Evolutionary conservation across 2,888 invertebrate genomes (phyloP).

Genomic region (Stenodera caucasica): DNA sequence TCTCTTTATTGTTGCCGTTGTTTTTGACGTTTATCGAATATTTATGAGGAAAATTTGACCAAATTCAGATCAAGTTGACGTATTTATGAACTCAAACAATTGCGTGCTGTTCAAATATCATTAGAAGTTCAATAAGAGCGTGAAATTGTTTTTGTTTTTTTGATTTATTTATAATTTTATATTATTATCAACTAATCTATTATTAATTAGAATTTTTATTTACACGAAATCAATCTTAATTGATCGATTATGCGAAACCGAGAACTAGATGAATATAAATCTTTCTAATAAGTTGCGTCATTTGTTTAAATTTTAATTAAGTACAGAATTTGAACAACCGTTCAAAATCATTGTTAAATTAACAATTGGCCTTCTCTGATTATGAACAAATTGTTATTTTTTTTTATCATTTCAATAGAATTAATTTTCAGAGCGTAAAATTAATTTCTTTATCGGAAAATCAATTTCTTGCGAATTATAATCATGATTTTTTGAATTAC

Average conservation of each 20-base stretch:
- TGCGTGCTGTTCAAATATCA: neutral
- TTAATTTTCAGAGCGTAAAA: neutral
- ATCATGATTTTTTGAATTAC: too few species aligned
- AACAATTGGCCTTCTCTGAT: neutral
- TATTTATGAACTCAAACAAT: neutral
- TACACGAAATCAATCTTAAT: too few species aligned
- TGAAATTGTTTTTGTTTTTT: neutral
- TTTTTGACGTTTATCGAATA: too few species aligned
- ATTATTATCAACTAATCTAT: neutral
- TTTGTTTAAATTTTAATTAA: too few species aligned
- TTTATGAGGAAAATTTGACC: too few species aligned
- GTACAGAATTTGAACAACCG: too few species aligned
- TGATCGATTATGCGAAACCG: too few species aligned
- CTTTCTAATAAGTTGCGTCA: neutral
- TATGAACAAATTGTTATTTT: neutral
- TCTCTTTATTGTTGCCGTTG: too few species aligned
- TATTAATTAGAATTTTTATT: neutral
- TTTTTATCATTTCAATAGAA: too few species aligned
- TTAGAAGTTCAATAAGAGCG: neutral
- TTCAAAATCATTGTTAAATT: too few species aligned
- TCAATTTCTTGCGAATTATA: neutral
- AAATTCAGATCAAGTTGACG: too few species aligned
- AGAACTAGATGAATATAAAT: too few species aligned
- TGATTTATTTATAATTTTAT: neutral
- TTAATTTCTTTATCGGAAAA: neutral